A percentile compares a stretch with the other conserved stretches of the same genome.
Evolutionary conservation across 2,113 vertebrate genomes (phyloP).

Genomic region (Gobiocypris rarus): DNA sequence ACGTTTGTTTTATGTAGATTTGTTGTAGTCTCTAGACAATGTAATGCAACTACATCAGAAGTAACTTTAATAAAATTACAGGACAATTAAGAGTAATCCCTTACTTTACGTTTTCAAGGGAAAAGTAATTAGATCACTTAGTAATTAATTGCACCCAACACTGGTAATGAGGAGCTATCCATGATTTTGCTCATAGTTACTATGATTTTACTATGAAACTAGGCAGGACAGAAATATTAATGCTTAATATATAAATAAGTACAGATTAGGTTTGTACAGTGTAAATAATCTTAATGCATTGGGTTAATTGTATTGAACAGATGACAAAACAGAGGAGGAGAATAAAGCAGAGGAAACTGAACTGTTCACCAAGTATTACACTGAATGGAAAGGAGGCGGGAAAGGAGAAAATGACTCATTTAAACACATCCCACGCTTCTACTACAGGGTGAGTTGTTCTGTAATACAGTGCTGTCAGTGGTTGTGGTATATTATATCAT

Average conservation of each 20-base stretch:
- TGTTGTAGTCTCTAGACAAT: background rate
- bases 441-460: constrained; percentile 88
- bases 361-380: constrained; percentile 91
- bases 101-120: background rate
- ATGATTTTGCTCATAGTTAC: background rate
- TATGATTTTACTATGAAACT: background rate
- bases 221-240: background rate
- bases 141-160: no score
- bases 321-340: constrained; percentile 84
- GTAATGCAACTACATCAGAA: background rate
- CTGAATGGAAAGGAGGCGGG: constrained; percentile 89
- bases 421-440: constrained; percentile 91
- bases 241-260: background rate
- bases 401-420: constrained; percentile 77
- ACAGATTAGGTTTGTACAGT: background rate
- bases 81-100: background rate
- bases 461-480: background rate
- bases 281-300: background rate
- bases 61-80: background rate
- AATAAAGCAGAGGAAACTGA: constrained; percentile 90
- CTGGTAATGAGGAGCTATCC: background rate
- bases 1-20: no score
- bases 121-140: background rate
- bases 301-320: constrained; percentile 68
- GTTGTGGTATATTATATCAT: background rate